Base-by-base conservation (phyloP, 2,113 vertebrate genomes). In the Passerina amoena region DNA sequence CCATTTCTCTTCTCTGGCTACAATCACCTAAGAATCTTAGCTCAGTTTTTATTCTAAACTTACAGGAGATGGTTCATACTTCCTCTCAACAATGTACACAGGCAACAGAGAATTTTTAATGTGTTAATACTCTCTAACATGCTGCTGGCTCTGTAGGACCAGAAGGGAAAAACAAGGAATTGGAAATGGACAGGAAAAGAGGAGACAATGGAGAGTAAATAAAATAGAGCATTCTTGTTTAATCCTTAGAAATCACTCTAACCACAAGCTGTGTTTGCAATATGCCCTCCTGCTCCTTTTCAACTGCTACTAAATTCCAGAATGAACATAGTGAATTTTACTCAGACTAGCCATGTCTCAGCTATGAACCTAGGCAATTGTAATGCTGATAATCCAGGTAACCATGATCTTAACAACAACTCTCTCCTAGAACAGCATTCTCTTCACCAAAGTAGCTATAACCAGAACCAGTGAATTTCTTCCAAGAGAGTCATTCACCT, bases 31-130 rank as follows among this genome's bases (percentile, higher is more conserved):
- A 42, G 22, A 80, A 71, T 1, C 12, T 72, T 59, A 88, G 48
- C 24, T 69, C 16, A 7, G 9, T 38, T 72, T 72, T 72, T 40
- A 35, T 53, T 57, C 72, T 57, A 18, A 76, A 53, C 44, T 63
- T 35, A 40, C 22, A 80, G 15, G 24, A 61, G 9, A 68, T 35
- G 12, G 44, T 33, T 76, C 37, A 54, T 33, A 59, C 7, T 63
- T 23, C 5, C 20, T 27, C 73, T 68, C 1, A 0, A 71, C 11
- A 71, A 47, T 1, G 1, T 28, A 38, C n/a, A 51, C 3, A 50
- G 15, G 14, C 19, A 83, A 38, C 20, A 71, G 1, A 35, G 9
- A 38, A n/a, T 22, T 63, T 78, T 61, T 10, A 33, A 76, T 16
- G 6, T 21, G 56, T 66, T 66, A 48, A 51, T 27, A 76, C 12